Evolutionary conservation across 2,797 vertebrate genomes (phyloP), one percentile per base, ranked within the genome.

Genomic region (Chloroceryle inda): DNA sequence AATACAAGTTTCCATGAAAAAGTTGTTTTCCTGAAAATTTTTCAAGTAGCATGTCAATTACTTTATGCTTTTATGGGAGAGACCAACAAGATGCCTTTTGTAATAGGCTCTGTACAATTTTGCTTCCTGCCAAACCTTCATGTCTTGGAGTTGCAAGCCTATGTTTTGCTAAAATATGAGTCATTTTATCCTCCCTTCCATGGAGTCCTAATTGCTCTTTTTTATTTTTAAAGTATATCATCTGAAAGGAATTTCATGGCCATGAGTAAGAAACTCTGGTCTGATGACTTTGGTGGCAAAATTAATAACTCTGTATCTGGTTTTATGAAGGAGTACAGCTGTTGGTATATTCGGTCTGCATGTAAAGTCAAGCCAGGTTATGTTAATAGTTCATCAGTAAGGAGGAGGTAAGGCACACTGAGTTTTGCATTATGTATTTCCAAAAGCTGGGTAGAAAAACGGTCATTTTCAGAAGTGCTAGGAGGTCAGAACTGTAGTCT

Each of bases 41-140:
- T 92, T 71, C 42, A 67, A 76, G 63, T 49, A 74, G 59, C 56
- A 38, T 55, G 9, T 64, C 53, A 66, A 35, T 80, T 76, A 62
- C 17, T 88, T 88, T 89, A 45, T 0, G 6, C 15, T 17, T 71
- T 83, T 49, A 26, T 77, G 56, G 26, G 47, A 89, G 40, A 95
- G 22, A 81, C 42, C 68, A 93, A 82, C 75, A 87, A 82, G 45
- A 58, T 77, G 52, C 5, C 23, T 92, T 96, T 94, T 92, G 68
- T 83, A 76, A 84, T 45, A 52, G 47, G 2, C 67, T 79, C 52
- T n/a, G 31, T 80, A 79, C 68, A 76, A 11, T 69, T 87, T 74
- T 79, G 15, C 75, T 91, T 89, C 59, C 35, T 53, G 61, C 19
- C 72, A 89, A 87, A 64, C 73, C 42, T 87, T 13, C 61, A 1